Base-by-base conservation (phyloP, 30 jellyfish, hydroid and myxozoan species). In the Aurelia sp. region DNA sequence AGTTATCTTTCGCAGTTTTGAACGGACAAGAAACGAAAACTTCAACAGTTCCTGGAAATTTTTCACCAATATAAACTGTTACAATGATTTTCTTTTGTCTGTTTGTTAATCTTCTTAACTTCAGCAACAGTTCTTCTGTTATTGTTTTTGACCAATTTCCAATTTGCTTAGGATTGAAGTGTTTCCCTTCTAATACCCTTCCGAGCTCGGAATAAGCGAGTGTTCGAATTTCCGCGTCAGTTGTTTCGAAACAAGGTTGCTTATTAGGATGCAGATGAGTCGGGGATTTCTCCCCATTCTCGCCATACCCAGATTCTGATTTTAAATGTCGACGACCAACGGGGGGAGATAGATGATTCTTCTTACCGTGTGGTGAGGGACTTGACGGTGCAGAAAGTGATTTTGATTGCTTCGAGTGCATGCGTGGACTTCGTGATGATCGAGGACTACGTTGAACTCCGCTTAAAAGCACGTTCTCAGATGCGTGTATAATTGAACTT, bases 1-100 rank as follows among this genome's bases (percentile, higher is more conserved):
- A 88, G 31, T 78, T 77, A 68, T 88, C 96, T 15, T 22, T 24
- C n/a, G 58, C 80, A 8, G 72, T 61, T 17, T 59, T 27, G 60
- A 55, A 77, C 31, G 74, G 96, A 60, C 91, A 88, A 8, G 89
- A 74, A 4, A 88, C 84, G 40, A 69, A 78, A 47, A 88, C 96
- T 13, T 88, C 96, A 31, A 88, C 91, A 2, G 90, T 51, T 13
- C 90, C 96, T 5, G 87, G 90, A 64, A 74, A 79, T 52, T 68
- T 70, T 52, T 88, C 90, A 18, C 96, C 96, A 47, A 88, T 88
- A 63, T 62, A 88, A 18, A 88, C 96, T 51, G 88, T 79, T 22
- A 87, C 86, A 12, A 88, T 40, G 68, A 88, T 63, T 67, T 88
- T 88, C 76, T 88, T 88, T 31, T 65, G 52, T 72, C 72, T 57